phyloP scores from a whole-genome alignment of 1,140 invertebrate species.

The Drosophila bocqueti region DNA sequence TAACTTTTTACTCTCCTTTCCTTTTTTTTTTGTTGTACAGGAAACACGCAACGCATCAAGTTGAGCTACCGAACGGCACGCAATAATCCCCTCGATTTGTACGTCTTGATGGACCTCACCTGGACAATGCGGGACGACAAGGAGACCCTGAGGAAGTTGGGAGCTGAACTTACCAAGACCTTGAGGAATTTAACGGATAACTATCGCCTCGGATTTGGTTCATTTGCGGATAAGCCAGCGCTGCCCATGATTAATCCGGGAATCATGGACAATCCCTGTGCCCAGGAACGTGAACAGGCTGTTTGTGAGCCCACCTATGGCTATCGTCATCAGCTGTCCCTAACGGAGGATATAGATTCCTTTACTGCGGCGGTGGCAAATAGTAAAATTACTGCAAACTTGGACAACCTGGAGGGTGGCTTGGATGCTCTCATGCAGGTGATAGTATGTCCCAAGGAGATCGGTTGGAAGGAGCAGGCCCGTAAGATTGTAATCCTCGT shows the following conservation, averaged over 20 bases:
- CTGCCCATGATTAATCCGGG: conserved; percentile 90
- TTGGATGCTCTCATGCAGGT: conserved; percentile 99
- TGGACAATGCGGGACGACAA: conserved; percentile 96
- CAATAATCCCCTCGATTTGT: conserved; percentile 96
- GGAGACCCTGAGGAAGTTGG: conserved; percentile 91
- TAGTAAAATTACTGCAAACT: conserved; percentile 95
- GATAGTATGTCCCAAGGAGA: conserved; percentile 92
- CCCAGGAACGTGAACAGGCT: conserved; percentile 62
- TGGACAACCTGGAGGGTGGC: conserved; percentile 98
- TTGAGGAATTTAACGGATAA: conserved; percentile 92
- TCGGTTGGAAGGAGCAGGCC: conserved; percentile 87
- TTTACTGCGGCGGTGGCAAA: conserved; percentile 88
- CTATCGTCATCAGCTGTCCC: conserved; percentile 89
- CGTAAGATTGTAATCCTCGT: conserved; percentile 88
- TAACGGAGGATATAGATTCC: conserved; percentile 87
- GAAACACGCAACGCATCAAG: conserved; percentile 86
- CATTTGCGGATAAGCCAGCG: conserved; percentile 93
- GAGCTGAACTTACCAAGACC: conserved; percentile 87
- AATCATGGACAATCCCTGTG: conserved; percentile 87
- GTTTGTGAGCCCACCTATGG: conserved; percentile 89
- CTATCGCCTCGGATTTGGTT: conserved; percentile 93
- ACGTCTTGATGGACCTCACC: conserved; percentile 96
- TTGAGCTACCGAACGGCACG: conserved; percentile 88
- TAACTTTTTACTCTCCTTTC: conserved; percentile 21
- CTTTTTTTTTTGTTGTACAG: conserved; percentile 61